Percentiles rank a stretch among this genome's conserved stretches.
Conservation (phyloP, 1,140 invertebrate genomes). For the Limonius californicus region DNA sequence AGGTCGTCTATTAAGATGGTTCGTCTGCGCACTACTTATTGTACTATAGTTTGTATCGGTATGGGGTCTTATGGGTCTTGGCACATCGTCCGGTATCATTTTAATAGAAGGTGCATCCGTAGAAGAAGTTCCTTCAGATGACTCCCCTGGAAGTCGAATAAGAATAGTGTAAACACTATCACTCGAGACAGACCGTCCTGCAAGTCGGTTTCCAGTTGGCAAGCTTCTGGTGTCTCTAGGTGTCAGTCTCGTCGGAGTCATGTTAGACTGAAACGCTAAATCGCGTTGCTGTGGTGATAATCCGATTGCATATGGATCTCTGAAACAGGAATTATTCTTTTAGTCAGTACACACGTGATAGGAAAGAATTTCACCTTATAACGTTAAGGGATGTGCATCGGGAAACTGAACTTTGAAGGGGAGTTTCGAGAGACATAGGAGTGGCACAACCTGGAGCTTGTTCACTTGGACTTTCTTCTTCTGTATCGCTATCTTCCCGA, state of each 20-base stretch:
- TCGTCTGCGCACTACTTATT: slow-evolving; percentile 38
- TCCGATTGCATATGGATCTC: slow-evolving; percentile 50
- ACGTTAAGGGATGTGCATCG: slow-evolving; percentile 79
- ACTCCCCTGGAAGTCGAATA: slow-evolving; percentile 70
- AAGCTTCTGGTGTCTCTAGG: slow-evolving; percentile 46
- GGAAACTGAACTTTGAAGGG: slow-evolving; percentile 76
- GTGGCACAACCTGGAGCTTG: slow-evolving; percentile 73
- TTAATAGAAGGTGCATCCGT: slow-evolving; percentile 69
- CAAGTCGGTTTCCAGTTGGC: slow-evolving; percentile 48
- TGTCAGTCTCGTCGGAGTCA: slow-evolving; percentile 39
- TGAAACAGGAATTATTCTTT: slow-evolving; percentile 29
- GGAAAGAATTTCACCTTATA: slow-evolving; percentile 50
- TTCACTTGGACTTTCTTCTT: slow-evolving; percentile 61
- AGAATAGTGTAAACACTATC: slow-evolving; percentile 89
- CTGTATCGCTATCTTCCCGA: slow-evolving; percentile 72
- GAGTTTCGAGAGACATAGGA: slow-evolving; percentile 81
- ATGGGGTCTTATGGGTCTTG: slow-evolving; percentile 36
- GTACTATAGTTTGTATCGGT: slow-evolving; percentile 38
- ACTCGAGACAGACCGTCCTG: slow-evolving; percentile 61
- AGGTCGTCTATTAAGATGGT: slow-evolving; percentile 59
- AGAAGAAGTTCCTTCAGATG: slow-evolving; percentile 50
- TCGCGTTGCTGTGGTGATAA: slow-evolving; percentile 35
- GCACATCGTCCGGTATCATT: slow-evolving; percentile 74
- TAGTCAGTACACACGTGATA: neutral
- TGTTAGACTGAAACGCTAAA: slow-evolving; percentile 38